A percentile compares a stretch with the other conserved stretches of the same genome.
Evolutionary conservation across 2,888 invertebrate genomes (phyloP).

Genomic region (Oxycera nigricornis): DNA sequence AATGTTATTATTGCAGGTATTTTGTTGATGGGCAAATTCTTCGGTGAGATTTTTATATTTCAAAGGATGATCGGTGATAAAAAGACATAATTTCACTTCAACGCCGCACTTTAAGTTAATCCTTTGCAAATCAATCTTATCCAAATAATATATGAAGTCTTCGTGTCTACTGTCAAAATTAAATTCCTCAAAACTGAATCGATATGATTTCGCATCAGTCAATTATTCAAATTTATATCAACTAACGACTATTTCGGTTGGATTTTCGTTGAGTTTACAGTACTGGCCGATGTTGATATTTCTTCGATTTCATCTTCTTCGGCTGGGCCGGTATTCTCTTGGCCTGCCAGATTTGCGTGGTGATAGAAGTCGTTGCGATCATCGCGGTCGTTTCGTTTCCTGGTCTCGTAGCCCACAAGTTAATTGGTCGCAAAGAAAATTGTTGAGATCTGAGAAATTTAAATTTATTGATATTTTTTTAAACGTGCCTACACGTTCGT

Average conservation of each 20-base stretch:
- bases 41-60: slow-evolving; percentile 47
- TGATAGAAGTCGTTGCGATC: too few species aligned
- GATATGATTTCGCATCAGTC: slow-evolving; percentile 75
- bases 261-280: slow-evolving; percentile 68
- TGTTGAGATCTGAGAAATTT: too few species aligned
- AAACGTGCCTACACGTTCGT: too few species aligned
- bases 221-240: slow-evolving; percentile 71
- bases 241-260: slow-evolving; percentile 63
- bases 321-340: slow-evolving; percentile 66
- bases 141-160: slow-evolving; percentile 80
- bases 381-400: too few species aligned
- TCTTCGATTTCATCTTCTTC: slow-evolving; percentile 54
- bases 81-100: slow-evolving; percentile 85
- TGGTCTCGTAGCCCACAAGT: too few species aligned
- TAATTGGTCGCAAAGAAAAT: too few species aligned
- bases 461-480: too few species aligned
- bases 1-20: slow-evolving; percentile 28
- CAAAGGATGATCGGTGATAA: slow-evolving; percentile 70
- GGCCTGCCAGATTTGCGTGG: slow-evolving; percentile 84
- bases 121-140: slow-evolving; percentile 81
- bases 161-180: slow-evolving; percentile 76
- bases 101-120: slow-evolving; percentile 84
- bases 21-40: slow-evolving; percentile 44
- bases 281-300: slow-evolving; percentile 64
- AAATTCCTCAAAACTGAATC: slow-evolving; percentile 72